Evolutionary conservation across 2,888 invertebrate genomes (phyloP).

Genomic region (Chrysolina oricalcia): DNA sequence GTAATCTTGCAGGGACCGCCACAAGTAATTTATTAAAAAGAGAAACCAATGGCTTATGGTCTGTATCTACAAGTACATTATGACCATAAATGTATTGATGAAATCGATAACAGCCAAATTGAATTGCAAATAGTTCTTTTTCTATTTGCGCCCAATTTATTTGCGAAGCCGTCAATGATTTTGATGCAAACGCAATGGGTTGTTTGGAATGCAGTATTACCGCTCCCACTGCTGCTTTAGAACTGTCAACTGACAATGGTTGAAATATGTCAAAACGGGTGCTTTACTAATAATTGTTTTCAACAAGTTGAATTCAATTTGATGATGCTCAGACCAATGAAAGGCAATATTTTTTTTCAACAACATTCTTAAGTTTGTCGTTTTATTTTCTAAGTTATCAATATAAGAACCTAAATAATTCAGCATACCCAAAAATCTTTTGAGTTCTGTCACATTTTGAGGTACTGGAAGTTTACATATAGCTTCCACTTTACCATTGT

Average conservation of each 20-base stretch:
- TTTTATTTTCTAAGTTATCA: conserved; percentile 37
- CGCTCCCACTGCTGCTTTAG: conserved; percentile 17
- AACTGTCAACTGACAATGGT: conserved; percentile 5
- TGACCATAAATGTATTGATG: conserved; percentile 54
- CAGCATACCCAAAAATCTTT: conserved; percentile 58
- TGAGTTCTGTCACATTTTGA: conserved; percentile 21
- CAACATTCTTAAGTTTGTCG: not conserved
- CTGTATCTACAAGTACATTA: conserved; percentile 52
- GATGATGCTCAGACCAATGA: conserved; percentile 29
- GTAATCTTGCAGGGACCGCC: conserved; percentile 30
- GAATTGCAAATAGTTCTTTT: conserved; percentile 55
- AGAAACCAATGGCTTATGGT: conserved; percentile 58
- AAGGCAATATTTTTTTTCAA: no score
- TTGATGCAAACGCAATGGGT: conserved; percentile 19
- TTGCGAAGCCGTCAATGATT: not conserved
- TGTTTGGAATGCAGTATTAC: conserved; percentile 8
- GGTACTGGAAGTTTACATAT: conserved; percentile 53
- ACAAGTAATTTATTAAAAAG: conserved; percentile 54
- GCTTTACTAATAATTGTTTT: conserved; percentile 21
- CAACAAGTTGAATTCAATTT: conserved; percentile 21
- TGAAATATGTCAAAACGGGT: conserved; percentile 25
- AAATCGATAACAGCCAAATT: conserved; percentile 53
- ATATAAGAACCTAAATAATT: conserved; percentile 55
- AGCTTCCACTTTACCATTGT: conserved; percentile 52
- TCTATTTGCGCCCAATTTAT: conserved; percentile 38